Evolutionary conservation across 1,140 invertebrate genomes (phyloP).

Genomic region (Contarinia nasturtii): DNA sequence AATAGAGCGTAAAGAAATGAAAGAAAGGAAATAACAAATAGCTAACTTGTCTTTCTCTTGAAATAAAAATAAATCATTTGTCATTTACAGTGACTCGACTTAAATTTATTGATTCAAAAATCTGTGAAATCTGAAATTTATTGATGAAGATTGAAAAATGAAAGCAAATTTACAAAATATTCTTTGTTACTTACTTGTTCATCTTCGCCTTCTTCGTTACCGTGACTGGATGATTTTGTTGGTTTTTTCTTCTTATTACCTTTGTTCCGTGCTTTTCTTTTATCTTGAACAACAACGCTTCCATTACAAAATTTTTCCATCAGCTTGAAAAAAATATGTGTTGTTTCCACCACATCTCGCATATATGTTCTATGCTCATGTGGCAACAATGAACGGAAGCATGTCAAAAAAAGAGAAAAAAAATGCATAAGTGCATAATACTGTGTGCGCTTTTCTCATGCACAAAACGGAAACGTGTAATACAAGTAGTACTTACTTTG

Average conservation of each 20-base stretch:
- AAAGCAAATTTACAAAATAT: too few species aligned
- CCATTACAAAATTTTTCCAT: slow-evolving; percentile 61
- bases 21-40: too few species aligned
- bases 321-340: slow-evolving; percentile 84
- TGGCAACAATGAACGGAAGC: slow-evolving; percentile 1
- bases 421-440: neutral
- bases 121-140: too few species aligned
- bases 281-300: slow-evolving; percentile 57
- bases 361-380: slow-evolving; percentile 55
- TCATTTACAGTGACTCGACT: too few species aligned
- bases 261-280: slow-evolving; percentile 29
- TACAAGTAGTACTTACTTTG: slow-evolving; percentile 37
- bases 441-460: neutral
- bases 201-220: neutral
- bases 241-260: slow-evolving; percentile 28
- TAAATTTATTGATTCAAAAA: too few species aligned
- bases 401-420: neutral
- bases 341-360: slow-evolving; percentile 71
- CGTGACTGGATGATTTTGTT: neutral
- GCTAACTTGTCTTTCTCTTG: too few species aligned
- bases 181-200: slow-evolving; percentile 1
- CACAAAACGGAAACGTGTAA: neutral
- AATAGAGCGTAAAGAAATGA: too few species aligned
- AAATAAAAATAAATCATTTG: too few species aligned
- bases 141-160: too few species aligned